A percentile compares a stretch with the other conserved stretches of the same genome.
These are phyloP conservation scores for Mactra quadrangularis DNA, from an alignment of 1,140 invertebrate genomes.

Conservation along the genomic window DNA sequence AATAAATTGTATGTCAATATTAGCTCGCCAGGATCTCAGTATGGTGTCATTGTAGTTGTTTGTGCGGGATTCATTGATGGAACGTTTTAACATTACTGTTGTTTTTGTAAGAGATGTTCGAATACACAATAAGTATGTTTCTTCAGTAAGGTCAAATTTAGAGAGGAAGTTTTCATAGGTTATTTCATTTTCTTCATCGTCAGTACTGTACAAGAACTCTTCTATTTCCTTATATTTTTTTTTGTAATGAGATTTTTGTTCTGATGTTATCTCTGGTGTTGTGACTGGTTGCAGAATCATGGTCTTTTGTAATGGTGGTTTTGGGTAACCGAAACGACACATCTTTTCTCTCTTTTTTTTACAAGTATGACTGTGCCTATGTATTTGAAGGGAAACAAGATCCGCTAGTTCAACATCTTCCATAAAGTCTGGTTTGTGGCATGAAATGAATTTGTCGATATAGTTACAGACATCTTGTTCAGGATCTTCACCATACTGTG, in stretches of 20 bases:
- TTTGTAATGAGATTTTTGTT: no score
- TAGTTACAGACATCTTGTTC: slow-evolving; percentile 24
- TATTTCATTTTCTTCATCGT: no score
- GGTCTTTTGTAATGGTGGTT: not conserved
- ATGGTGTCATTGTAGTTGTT: slow-evolving; percentile 45
- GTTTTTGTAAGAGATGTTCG: no score
- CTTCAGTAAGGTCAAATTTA: no score
- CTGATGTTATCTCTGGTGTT: not conserved
- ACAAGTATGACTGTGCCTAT: slow-evolving; percentile 17
- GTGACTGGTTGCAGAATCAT: not conserved
- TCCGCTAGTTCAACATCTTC: not conserved
- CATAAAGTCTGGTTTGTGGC: not conserved
- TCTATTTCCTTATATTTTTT: no score
- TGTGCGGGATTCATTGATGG: no score
- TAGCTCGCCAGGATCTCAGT: slow-evolving; percentile 49
- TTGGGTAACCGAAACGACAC: not conserved
- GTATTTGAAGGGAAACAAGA: not conserved
- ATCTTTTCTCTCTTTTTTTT: slow-evolving; percentile 2
- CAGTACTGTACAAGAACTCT: no score
- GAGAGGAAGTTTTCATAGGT: no score
- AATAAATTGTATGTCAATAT: slow-evolving; percentile 65
- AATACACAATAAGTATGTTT: no score
- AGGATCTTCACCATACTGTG: slow-evolving; percentile 61
- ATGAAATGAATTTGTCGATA: not conserved
- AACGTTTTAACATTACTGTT: no score